Evolutionary conservation across 1,140 invertebrate species (phyloP).

Genomic region (Sogatella furcifera): DNA sequence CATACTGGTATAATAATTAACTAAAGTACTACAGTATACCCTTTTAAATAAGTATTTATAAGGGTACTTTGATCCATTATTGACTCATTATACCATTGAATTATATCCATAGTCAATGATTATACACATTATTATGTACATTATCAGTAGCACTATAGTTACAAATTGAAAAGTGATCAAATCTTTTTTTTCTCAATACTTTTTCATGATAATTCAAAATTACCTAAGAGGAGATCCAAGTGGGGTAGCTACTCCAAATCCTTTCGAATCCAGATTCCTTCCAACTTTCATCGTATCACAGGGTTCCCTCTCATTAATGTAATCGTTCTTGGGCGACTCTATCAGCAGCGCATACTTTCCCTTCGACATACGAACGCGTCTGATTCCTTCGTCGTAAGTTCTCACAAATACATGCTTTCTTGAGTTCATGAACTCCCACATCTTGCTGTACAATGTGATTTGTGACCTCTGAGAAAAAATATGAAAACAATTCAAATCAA

Average conservation of each 20-base stretch:
- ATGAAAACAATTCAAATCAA: neutral
- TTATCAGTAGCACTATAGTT: too few relatives aligned
- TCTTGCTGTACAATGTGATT: constrained; percentile 79
- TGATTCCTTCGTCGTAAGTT: constrained; percentile 76
- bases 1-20: too few relatives aligned
- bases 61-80: too few relatives aligned
- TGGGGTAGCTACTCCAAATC: constrained; percentile 87
- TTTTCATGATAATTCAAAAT: too few relatives aligned
- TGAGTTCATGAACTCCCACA: constrained; percentile 93
- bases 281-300: constrained; percentile 96
- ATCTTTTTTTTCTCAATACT: too few relatives aligned
- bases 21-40: too few relatives aligned
- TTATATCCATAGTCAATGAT: too few relatives aligned
- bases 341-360: constrained; percentile 90
- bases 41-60: too few relatives aligned
- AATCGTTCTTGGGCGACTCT: constrained; percentile 91
- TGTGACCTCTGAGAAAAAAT: constrained; percentile 68
- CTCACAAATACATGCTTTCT: constrained; percentile 70
- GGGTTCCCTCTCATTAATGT: constrained; percentile 81
- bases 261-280: constrained; percentile 82
- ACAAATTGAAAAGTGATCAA: too few relatives aligned
- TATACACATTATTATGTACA: too few relatives aligned
- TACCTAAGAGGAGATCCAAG: constrained; percentile 82
- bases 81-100: too few relatives aligned
- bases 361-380: constrained; percentile 67